These are phyloP conservation scores for Drosophila biarmipes DNA, from an alignment of 1,140 invertebrate species.

Conservation along the genomic window DNA sequence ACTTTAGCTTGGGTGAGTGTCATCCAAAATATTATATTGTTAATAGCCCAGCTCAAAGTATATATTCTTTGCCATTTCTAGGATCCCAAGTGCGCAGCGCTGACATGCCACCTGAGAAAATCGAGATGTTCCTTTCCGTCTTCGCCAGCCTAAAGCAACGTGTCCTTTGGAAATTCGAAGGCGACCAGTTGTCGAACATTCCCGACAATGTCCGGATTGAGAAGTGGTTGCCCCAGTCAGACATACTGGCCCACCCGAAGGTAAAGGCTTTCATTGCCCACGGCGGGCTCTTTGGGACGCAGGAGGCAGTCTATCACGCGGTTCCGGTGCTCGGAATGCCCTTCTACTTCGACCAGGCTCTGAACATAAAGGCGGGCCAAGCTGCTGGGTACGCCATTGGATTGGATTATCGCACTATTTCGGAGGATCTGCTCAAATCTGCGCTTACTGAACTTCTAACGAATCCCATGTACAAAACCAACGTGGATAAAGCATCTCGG, in stretches of 20 bases:
- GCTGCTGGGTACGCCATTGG: constrained; percentile 40
- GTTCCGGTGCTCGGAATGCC: constrained; percentile 87
- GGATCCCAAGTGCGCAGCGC: constrained; percentile 4
- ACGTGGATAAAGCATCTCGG: background rate
- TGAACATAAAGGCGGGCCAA: constrained; percentile 56
- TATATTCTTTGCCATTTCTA: background rate
- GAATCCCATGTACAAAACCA: background rate
- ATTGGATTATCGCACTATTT: constrained; percentile 54
- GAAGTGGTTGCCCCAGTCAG: constrained; percentile 88
- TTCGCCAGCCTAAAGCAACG: constrained; percentile 76
- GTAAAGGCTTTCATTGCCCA: constrained; percentile 87
- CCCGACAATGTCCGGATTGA: constrained; percentile 86
- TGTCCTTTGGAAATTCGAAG: constrained; percentile 88
- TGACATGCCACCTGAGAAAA: background rate
- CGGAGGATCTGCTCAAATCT: background rate
- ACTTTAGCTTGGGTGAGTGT: constrained; percentile 6
- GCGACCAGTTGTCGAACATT: constrained; percentile 83
- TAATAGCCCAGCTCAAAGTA: no score
- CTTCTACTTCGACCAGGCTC: constrained; percentile 86
- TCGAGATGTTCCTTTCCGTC: background rate
- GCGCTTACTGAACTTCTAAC: background rate
- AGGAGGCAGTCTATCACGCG: constrained; percentile 87
- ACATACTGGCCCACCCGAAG: constrained; percentile 87
- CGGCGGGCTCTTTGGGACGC: constrained; percentile 86
- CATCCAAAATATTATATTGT: background rate